These are phyloP conservation scores for Phrynocephalus guinanensis DNA, from an alignment of 2,797 vertebrate species.

Conservation along the genomic window DNA sequence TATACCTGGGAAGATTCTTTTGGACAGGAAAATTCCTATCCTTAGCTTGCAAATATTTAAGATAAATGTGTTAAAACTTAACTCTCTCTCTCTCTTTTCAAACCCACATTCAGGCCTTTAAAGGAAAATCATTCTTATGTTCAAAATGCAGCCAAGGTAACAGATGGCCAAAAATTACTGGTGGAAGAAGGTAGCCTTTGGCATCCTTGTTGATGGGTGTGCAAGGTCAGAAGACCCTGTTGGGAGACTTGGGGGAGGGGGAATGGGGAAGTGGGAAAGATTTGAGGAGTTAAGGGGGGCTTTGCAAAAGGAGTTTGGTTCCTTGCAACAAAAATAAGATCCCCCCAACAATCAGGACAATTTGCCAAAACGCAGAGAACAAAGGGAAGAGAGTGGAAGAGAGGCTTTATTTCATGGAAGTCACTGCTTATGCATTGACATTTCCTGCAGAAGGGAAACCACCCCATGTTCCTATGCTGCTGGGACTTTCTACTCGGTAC, in stretches of 20 bases:
- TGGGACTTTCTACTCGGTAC: neutral
- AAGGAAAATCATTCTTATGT: neutral
- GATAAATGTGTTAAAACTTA: neutral
- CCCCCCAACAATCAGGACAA: too few relatives aligned
- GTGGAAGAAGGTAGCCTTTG: neutral
- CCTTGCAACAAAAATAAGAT: too few relatives aligned
- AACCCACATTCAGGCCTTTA: neutral
- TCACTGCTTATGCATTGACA: too few relatives aligned
- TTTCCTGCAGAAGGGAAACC: too few relatives aligned
- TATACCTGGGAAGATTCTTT: neutral
- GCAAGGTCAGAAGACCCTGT: too few relatives aligned
- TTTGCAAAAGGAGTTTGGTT: too few relatives aligned
- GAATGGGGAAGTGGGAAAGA: neutral
- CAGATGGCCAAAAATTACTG: neutral
- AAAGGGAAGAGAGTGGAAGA: too few relatives aligned
- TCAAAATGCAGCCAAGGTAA: neutral
- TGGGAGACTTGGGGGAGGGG: too few relatives aligned
- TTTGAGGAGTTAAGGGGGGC: neutral
- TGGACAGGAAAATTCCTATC: too few relatives aligned
- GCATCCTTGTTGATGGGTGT: neutral
- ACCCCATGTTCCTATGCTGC: too few relatives aligned
- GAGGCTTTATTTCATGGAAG: too few relatives aligned
- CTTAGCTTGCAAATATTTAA: neutral
- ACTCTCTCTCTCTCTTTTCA: neutral
- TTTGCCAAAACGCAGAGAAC: too few relatives aligned